These are phyloP conservation scores for Coelogynopora nodosa DNA, from an alignment of 2,888 invertebrate genomes.

Conservation along the genomic window DNA sequence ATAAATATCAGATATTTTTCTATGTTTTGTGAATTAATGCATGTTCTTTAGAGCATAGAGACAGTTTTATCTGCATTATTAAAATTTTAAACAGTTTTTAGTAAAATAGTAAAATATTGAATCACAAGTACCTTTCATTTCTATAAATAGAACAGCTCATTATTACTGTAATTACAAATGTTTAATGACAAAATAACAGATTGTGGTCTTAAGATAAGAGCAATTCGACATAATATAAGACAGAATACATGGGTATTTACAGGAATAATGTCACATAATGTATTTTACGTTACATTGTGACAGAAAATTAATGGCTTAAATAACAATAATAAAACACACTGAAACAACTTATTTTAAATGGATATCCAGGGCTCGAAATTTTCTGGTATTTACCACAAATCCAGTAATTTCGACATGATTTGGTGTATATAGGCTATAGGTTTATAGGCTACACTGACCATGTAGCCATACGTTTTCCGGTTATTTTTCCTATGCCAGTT, in stretches of 20 bases:
- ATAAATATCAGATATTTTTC: not conserved
- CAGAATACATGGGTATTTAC: not conserved
- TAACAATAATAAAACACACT: not conserved
- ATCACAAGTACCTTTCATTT: not conserved
- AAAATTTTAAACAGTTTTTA: not conserved
- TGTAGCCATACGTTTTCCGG: too few relatives aligned
- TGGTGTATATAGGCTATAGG: too few relatives aligned
- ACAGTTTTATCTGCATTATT: not conserved
- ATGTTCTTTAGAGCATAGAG: not conserved
- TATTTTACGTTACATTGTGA: not conserved
- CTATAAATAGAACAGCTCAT: not conserved
- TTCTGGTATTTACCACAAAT: too few relatives aligned
- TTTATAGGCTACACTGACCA: too few relatives aligned
- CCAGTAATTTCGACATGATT: too few relatives aligned
- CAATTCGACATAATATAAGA: not conserved
- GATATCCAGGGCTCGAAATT: too few relatives aligned
- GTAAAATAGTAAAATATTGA: not conserved
- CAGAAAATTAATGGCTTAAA: not conserved
- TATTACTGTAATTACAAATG: not conserved
- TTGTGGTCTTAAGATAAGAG: not conserved
- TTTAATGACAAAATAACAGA: not conserved
- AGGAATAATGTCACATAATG: not conserved
- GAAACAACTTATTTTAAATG: not conserved
- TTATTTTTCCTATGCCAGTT: too few relatives aligned
- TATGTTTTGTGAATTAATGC: not conserved